Evolutionary conservation across 1,140 invertebrate species (phyloP), one percentile per base, ranked within the genome.

Genomic region (Orius laevigatus): DNA sequence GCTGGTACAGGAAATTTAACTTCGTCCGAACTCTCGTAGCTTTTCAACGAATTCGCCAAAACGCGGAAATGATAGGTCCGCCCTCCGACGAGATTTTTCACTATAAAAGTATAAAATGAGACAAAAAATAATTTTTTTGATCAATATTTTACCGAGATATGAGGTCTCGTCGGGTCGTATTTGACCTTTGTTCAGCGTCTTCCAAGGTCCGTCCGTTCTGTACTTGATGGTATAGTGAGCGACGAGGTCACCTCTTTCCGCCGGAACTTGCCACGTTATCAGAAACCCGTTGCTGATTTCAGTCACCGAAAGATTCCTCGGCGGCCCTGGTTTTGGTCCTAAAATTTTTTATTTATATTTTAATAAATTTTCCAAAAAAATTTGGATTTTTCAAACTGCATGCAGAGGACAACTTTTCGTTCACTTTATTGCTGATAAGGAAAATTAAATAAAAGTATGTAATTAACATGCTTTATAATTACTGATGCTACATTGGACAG

Each of bases 201-300:
- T 87, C 85, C 83, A 91, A 55, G 76, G 75, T 49, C 80, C 81
- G 63, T 89, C 84, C 15, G 81, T 85, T 60, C 80, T 78, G 69
- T 87, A 91, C 65, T 91, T 86, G 62, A 93, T 87, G 39, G 81
- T 83, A 65, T 93, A 94, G 69, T 88, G 86, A 62, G 87, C 82
- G 52, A 93, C 78, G 15, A 86, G 70, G 56, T 83, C 73, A 15
- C 75, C 73, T 53, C 75, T 73, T 60, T 88, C 82, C 39, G 77
- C 53, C n/a, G 89, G 88, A 48, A 78, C 73, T 62, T 81, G 76
- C 89, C 88, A 94, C 53, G 79, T 78, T 57, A 93, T 85, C 32
- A 90, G 72, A 63, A 86, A 86, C 43, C 86, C 86, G 63, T 88
- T 85, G 58, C 75, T 76, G 46, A 85, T 75, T 66, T 88, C 84